Percentiles rank a stretch among this genome's conserved stretches.
phyloP scores from a whole-genome alignment of 2,113 vertebrate species.

The Eurystomus gularis region DNA sequence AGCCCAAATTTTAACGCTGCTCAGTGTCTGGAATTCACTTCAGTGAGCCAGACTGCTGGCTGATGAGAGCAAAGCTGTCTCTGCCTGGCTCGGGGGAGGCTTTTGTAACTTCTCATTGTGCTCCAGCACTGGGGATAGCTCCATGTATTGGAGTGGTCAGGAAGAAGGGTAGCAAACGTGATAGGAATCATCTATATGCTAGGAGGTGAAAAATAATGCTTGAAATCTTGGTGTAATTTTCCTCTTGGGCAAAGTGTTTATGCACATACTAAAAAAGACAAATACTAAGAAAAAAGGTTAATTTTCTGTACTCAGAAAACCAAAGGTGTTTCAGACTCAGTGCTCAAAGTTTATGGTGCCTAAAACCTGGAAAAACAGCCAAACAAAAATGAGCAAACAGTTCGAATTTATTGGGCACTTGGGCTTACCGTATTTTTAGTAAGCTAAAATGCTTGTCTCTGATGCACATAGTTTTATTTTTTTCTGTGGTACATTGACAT shows the following conservation, averaged over 20 bases:
- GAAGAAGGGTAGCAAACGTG: not conserved
- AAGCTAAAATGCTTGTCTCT: not conserved
- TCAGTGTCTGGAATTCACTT: not conserved
- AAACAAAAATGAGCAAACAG: not conserved
- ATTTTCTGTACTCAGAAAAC: not conserved
- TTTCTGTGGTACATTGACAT: not conserved
- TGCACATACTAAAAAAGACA: not conserved
- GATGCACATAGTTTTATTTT: not conserved
- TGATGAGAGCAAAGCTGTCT: rapidly evolving
- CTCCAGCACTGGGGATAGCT: not conserved
- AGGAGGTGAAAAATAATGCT: not conserved
- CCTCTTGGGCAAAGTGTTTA: not conserved
- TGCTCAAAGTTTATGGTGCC: not conserved
- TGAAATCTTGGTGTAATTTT: not conserved
- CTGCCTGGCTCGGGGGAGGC: not conserved
- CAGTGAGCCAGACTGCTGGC: rapidly evolving
- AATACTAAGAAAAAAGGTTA: not conserved
- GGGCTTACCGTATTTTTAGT: not conserved
- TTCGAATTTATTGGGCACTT: not conserved
- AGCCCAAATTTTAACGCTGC: not conserved
- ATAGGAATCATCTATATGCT: not conserved
- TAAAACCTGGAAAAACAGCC: not conserved
- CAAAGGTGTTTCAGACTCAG: not conserved
- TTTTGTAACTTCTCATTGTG: not conserved
- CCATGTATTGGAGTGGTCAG: not conserved